Evolutionary conservation across 2,888 invertebrate genomes (phyloP).

Genomic region (Latheticus oryzae): DNA sequence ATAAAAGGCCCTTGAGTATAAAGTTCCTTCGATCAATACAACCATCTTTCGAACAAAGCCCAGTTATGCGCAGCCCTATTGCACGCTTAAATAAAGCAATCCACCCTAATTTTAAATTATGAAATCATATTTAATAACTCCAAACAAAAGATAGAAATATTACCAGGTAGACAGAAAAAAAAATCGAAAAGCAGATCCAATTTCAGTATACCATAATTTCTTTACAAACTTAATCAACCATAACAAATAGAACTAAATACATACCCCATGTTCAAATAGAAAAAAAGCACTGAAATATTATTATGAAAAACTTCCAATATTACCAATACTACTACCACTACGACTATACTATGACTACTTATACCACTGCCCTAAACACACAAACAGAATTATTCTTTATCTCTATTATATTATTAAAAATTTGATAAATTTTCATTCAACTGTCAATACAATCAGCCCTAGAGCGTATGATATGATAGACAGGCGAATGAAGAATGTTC

Average conservation of each 20-base stretch:
- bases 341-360: no score
- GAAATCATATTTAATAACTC: constrained; percentile 51
- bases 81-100: constrained; percentile 19
- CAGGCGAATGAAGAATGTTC: constrained; percentile 54
- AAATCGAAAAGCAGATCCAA: constrained; percentile 41
- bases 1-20: constrained; percentile 20
- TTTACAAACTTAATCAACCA: constrained; percentile 13
- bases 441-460: constrained; percentile 49
- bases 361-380: constrained; percentile 4
- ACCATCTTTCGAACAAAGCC: constrained; percentile 26
- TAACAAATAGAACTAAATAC: constrained; percentile 40
- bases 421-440: constrained; percentile 47
- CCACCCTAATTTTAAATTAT: constrained; percentile 42
- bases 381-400: no score
- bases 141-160: constrained; percentile 41
- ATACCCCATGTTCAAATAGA: constrained; percentile 49
- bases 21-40: constrained; percentile 42
- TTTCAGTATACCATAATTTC: constrained; percentile 36
- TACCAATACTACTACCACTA: no score
- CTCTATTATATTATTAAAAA: constrained; percentile 29
- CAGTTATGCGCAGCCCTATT: constrained; percentile 29
- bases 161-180: constrained; percentile 47
- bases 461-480: constrained; percentile 53
- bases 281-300: constrained; percentile 43
- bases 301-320: no score